These are phyloP conservation scores for Bufo gargarizans DNA, from an alignment of 2,113 vertebrate genomes.

Conservation along the genomic window DNA sequence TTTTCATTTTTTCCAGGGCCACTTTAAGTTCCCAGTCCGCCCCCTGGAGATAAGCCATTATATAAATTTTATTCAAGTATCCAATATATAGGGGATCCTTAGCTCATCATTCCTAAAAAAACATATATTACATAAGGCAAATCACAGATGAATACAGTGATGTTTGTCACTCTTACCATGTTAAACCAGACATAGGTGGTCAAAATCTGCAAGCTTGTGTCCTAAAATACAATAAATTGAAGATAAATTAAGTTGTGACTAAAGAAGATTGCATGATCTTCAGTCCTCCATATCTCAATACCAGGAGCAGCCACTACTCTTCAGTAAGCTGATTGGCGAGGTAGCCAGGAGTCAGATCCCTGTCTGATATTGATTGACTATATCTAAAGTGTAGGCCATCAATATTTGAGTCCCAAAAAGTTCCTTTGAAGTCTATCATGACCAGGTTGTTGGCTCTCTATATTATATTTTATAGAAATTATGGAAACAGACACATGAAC, in stretches of 20 bases:
- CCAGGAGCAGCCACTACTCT: no score
- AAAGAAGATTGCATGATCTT: background rate
- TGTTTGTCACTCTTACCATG: background rate
- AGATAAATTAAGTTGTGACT: background rate
- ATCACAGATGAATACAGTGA: background rate
- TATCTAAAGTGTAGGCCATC: background rate
- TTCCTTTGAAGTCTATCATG: no score
- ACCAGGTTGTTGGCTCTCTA: no score
- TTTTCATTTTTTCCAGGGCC: no score
- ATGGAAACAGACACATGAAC: background rate
- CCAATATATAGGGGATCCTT: background rate
- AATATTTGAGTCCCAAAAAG: background rate
- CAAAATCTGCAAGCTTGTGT: background rate
- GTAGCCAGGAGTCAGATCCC: no score
- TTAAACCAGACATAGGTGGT: slow-evolving; percentile 14
- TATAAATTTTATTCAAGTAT: background rate
- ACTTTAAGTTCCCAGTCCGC: no score
- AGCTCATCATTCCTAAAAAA: background rate
- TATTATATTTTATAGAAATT: background rate
- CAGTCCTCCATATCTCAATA: background rate
- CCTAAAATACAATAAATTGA: background rate
- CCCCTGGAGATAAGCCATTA: no score
- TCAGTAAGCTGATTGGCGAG: no score
- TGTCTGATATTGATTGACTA: no score
- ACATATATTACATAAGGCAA: background rate